Evolutionary conservation across 1,140 invertebrate species (phyloP).

Genomic region (Oedothorax gibbosus): DNA sequence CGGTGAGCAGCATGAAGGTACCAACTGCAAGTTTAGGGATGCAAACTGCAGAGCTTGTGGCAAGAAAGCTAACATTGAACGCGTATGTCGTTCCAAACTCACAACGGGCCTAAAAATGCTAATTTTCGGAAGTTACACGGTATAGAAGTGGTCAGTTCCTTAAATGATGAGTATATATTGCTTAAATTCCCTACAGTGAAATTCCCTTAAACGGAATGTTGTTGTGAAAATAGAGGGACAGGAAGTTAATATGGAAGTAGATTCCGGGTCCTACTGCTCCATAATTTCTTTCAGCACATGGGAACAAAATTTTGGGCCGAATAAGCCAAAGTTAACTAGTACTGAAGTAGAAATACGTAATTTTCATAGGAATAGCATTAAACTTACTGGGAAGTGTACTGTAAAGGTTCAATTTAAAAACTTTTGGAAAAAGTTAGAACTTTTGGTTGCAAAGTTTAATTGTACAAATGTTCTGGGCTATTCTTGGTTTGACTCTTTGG

Average conservation of each 20-base stretch:
- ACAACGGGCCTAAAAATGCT: neutral
- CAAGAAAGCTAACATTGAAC: neutral
- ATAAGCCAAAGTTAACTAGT: neutral
- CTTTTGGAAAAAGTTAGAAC: neutral
- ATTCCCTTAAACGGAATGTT: neutral
- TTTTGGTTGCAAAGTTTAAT: neutral
- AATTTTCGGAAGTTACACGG: neutral
- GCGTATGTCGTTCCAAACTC: neutral
- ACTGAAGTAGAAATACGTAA: neutral
- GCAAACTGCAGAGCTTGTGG: neutral
- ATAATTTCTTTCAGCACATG: neutral
- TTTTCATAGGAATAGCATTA: neutral
- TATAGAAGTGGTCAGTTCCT: neutral
- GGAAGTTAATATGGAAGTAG: slow-evolving; percentile 1
- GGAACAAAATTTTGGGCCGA: neutral
- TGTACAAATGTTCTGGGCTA: slow-evolving; percentile 4
- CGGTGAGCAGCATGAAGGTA: slow-evolving; percentile 1
- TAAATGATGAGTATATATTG: neutral
- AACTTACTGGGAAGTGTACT: neutral
- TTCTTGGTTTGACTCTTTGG: neutral
- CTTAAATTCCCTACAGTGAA: too few relatives aligned
- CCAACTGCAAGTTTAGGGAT: neutral
- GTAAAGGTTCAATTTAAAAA: slow-evolving; percentile 1
- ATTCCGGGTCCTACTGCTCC: neutral
- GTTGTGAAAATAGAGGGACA: neutral